Evolutionary conservation across 2,888 invertebrate genomes (phyloP).

Genomic region (Xylophagus ater): DNA sequence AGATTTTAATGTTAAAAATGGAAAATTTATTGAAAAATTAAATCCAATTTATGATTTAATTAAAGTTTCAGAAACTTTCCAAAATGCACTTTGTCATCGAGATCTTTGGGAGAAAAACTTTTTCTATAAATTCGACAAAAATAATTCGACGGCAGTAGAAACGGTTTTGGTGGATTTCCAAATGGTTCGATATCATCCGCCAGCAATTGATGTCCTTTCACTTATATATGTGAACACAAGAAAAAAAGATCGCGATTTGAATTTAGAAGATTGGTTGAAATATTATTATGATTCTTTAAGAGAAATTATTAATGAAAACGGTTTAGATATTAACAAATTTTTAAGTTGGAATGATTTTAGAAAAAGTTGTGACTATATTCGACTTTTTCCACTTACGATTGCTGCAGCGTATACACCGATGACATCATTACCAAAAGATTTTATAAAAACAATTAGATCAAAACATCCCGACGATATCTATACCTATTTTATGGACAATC

Average conservation of each 20-base stretch:
- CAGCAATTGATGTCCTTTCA: slow-evolving; percentile 43
- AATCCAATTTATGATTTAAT: too few species aligned
- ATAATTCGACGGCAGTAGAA: slow-evolving; percentile 42
- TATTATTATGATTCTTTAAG: slow-evolving; percentile 42
- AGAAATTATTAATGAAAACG: slow-evolving; percentile 29
- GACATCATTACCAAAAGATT: too few species aligned
- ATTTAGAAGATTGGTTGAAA: slow-evolving; percentile 39
- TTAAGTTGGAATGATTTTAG: slow-evolving; percentile 37
- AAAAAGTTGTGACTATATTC: slow-evolving; percentile 17
- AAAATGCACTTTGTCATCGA: slow-evolving; percentile 29
- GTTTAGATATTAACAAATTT: slow-evolving; percentile 32
- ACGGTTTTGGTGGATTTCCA: slow-evolving; percentile 55
- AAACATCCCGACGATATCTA: too few species aligned
- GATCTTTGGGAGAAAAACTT: slow-evolving; percentile 31
- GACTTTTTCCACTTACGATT: too few species aligned
- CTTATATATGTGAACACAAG: slow-evolving; percentile 16
- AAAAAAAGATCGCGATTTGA: slow-evolving; percentile 4
- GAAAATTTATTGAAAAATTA: too few species aligned
- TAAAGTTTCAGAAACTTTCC: too few species aligned
- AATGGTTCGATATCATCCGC: slow-evolving; percentile 47
- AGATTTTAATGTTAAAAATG: too few species aligned
- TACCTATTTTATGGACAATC: too few species aligned
- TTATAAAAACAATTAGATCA: too few species aligned
- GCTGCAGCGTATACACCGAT: too few species aligned
- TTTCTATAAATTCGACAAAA: slow-evolving; percentile 22